These are phyloP conservation scores for Fragum whitleyi DNA, from an alignment of 2,888 invertebrate species.

Conservation along the genomic window DNA sequence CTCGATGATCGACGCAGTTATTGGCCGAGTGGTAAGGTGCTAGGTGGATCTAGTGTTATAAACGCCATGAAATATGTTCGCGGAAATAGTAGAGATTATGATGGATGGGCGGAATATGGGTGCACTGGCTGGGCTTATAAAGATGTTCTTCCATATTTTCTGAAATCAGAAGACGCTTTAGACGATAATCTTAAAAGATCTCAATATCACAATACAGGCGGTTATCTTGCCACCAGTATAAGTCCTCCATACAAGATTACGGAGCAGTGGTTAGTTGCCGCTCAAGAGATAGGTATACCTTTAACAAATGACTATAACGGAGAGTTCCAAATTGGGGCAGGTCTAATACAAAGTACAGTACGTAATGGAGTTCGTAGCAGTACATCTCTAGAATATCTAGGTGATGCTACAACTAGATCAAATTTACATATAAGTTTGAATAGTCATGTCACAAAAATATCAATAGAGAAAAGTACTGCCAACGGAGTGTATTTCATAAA, in stretches of 20 bases:
- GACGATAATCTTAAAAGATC: no score
- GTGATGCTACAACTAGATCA: conserved; percentile 9
- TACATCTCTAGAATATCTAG: conserved; percentile 32
- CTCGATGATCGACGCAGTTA: conserved; percentile 3
- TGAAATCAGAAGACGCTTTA: no score
- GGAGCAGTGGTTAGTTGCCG: conserved; percentile 26
- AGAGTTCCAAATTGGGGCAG: conserved; percentile 28
- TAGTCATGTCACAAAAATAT: conserved; percentile 71
- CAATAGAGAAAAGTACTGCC: conserved; percentile 72
- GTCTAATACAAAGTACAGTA: conserved; percentile 30
- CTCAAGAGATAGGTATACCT: conserved; percentile 34
- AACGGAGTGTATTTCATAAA: conserved; percentile 71
- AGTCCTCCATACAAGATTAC: conserved; percentile 21
- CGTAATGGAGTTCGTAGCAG: conserved; percentile 44
- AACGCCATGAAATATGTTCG: conserved; percentile 37
- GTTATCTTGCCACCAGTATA: neutral
- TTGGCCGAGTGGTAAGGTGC: conserved; percentile 41
- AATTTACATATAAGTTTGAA: conserved; percentile 40
- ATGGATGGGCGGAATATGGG: conserved; percentile 23
- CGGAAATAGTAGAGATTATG: conserved; percentile 24
- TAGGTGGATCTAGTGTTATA: conserved; percentile 35
- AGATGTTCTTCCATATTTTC: no score
- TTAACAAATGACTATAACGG: conserved; percentile 48
- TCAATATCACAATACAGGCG: conserved; percentile 20
- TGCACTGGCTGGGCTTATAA: no score